Base-by-base conservation (phyloP, 2,797 vertebrate genomes). In the Graptemys geographica region DNA sequence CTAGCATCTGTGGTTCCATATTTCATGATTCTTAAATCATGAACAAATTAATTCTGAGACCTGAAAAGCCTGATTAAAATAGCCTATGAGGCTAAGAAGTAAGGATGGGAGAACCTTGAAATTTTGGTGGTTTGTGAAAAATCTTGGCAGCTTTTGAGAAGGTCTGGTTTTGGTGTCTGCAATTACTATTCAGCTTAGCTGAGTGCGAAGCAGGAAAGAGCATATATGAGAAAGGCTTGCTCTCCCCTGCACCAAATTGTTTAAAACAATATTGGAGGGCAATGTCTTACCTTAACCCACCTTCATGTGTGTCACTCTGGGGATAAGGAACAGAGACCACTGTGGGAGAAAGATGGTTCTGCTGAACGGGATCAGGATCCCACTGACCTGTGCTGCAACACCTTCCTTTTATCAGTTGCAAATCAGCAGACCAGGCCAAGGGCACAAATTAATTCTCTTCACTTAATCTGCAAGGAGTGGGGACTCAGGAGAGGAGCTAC, bases 31-130 rank as follows among this genome's bases (percentile, higher is more conserved):
- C 25, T 86, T 89, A 86, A 3, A 59, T 28, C 23, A 90, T 37
- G 41, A 1, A 49, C 37, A 9, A 92, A 86, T 1, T 74, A 57
- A 89, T 28, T 69, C 33, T 9, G 11, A 27, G 57, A 8, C 49
- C 86, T 72, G 82, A 81, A 87, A 82, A 2, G 74, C 7, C 9
- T 55, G 65, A 55, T 41, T 93, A 56, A 93, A 92, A 89, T 52
- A 5, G 2, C 56, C 21, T 65, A 31, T 9, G 28, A 44, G 84
- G 57, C 23, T 37, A 86, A 93, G 31, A 84, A 69, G 10, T 2
- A 51, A 1, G 0, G 2, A 51, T 44, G 47, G 5, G 6, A 1
- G 13, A 79, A 79, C 23, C 21, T 59, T 81, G 23, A 4, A 91
- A 91, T 79, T 57, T 18, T 56, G 5, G 5, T 80, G 1, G 44